Conservation (phyloP, 2,888 invertebrate species). For the Geophilus truncorum region DNA sequence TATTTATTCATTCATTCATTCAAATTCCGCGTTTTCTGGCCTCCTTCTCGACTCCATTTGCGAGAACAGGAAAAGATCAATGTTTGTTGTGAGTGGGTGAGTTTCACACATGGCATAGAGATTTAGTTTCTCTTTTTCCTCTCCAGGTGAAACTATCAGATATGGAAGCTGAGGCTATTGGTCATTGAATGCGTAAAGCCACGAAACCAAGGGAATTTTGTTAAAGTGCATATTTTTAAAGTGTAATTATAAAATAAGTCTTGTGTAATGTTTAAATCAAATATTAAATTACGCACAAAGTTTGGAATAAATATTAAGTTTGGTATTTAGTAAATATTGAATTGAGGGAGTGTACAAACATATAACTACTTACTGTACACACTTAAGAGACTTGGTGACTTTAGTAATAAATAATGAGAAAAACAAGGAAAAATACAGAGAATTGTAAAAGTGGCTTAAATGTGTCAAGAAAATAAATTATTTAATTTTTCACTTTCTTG, state of each 20-base stretch:
- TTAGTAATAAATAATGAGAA: neutral
- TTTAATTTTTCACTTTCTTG: neutral
- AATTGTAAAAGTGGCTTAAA: neutral
- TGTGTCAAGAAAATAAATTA: neutral
- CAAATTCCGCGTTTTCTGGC: conserved; percentile 22
- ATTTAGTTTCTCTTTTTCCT: neutral
- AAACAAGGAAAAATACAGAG: neutral
- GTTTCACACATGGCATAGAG: neutral
- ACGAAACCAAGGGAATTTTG: neutral
- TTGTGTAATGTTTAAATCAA: neutral
- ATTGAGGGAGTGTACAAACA: neutral
- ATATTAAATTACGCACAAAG: neutral
- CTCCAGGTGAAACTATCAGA: neutral
- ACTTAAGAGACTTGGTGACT: neutral
- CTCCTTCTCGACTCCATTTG: conserved; percentile 18
- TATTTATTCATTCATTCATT: conserved; percentile 27
- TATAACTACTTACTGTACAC: neutral
- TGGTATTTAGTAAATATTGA: neutral
- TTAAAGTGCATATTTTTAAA: neutral
- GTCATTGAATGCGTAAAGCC: neutral
- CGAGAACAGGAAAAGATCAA: conserved; percentile 17
- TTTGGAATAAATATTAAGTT: neutral
- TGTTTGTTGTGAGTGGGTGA: conserved; percentile 18
- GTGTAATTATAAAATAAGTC: neutral
- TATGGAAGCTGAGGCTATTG: neutral